These are phyloP conservation scores for Neopelma chrysocephalum DNA, from an alignment of 2,797 vertebrate genomes.

Conservation along the genomic window DNA sequence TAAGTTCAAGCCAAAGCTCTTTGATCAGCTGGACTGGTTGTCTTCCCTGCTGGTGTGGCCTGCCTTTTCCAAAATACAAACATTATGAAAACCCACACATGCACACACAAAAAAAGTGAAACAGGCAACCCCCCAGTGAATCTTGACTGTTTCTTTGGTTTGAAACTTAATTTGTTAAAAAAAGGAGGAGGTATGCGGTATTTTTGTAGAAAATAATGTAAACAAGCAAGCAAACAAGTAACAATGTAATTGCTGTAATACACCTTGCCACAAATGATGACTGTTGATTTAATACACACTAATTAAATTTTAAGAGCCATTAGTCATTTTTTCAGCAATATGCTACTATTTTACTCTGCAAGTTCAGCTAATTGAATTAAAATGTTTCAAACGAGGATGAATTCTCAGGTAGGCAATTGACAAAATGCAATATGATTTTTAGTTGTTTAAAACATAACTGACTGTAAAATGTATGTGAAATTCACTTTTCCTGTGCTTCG, in stretches of 20 bases:
- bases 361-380: conserved; percentile 37
- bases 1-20: neutral
- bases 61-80: neutral
- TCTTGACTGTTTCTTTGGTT: neutral
- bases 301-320: conserved; percentile 38
- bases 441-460: conserved; percentile 34
- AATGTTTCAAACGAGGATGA: neutral
- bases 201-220: neutral
- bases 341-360: conserved; percentile 4
- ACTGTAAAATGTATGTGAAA: conserved; percentile 26
- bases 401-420: conserved; percentile 30
- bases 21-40: neutral
- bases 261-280: neutral
- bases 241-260: neutral
- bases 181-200: neutral
- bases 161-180: neutral
- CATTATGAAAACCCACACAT: neutral
- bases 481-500: conserved; percentile 30
- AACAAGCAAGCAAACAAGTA: neutral
- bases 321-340: conserved; percentile 32
- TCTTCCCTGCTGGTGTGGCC: neutral
- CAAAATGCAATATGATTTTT: conserved; percentile 46
- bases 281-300: conserved; percentile 28
- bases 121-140: neutral
- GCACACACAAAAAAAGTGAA: neutral